Conservation (phyloP, 2,888 invertebrate genomes). For the Rhingia rostrata region DNA sequence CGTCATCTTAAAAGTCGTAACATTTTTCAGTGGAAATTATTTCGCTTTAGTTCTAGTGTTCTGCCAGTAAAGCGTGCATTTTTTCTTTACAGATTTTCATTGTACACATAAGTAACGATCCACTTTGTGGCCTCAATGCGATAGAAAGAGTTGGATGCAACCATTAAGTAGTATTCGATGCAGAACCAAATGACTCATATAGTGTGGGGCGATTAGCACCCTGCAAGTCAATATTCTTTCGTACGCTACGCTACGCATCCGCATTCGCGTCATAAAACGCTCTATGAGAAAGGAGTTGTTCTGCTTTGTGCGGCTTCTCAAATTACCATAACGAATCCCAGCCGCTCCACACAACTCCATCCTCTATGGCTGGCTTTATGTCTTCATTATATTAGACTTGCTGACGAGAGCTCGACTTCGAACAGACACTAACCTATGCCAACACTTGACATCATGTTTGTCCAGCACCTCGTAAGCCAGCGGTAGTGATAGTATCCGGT, state of each 20-base stretch:
- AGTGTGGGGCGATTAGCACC: conserved; percentile 27
- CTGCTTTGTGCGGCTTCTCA: conserved; percentile 37
- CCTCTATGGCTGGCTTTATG: conserved; percentile 55
- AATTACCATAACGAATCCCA: conserved; percentile 71
- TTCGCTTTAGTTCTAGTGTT: conserved; percentile 24
- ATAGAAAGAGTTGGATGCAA: conserved; percentile 40
- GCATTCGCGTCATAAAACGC: conserved; percentile 47
- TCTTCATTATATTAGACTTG: conserved; percentile 71
- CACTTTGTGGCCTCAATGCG: background rate
- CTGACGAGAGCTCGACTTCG: conserved; percentile 53
- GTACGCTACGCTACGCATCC: conserved; percentile 51
- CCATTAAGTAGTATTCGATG: conserved; percentile 49
- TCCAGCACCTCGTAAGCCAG: conserved; percentile 55
- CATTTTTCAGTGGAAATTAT: conserved; percentile 30
- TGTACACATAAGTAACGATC: conserved; percentile 21
- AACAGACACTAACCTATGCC: conserved; percentile 69
- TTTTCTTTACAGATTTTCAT: conserved; percentile 44
- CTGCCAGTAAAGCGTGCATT: conserved; percentile 38
- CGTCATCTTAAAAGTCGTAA: background rate
- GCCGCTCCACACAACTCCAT: conserved; percentile 35
- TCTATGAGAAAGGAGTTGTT: conserved; percentile 22
- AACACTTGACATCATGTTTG: conserved; percentile 62
- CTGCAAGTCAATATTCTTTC: conserved; percentile 24
- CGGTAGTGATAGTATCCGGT: conserved; percentile 70
- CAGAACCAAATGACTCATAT: conserved; percentile 62